phyloP scores from a whole-genome alignment of 2,113 vertebrate genomes.

The Lonchura striata region DNA sequence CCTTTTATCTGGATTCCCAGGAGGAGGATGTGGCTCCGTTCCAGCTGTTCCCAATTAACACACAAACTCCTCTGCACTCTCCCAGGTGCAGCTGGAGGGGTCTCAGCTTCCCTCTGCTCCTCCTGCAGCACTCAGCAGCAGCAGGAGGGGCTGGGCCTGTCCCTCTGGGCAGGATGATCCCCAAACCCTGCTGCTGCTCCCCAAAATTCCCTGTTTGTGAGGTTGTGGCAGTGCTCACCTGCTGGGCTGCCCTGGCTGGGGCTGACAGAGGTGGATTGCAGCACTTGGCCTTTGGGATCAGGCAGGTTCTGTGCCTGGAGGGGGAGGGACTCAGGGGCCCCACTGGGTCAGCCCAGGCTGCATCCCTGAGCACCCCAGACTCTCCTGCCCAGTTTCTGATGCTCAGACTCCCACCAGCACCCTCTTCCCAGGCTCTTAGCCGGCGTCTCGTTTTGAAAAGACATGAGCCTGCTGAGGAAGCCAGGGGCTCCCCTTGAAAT shows the following conservation, averaged over 20 bases:
- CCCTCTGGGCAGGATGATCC: neutral
- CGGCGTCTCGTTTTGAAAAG: too few species aligned
- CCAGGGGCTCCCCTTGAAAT: too few species aligned
- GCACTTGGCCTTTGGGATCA: neutral
- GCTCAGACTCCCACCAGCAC: neutral
- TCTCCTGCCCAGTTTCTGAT: neutral
- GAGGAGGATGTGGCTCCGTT: neutral
- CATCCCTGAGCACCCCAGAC: neutral
- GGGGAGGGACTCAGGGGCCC: neutral
- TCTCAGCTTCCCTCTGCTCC: neutral
- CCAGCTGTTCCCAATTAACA: slow-evolving; percentile 14
- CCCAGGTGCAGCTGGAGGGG: neutral
- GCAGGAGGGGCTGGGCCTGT: neutral
- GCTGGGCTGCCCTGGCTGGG: accelerated
- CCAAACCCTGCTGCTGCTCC: neutral
- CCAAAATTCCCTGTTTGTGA: accelerated
- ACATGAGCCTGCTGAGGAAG: too few species aligned
- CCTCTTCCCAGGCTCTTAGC: accelerated
- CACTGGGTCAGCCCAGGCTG: neutral
- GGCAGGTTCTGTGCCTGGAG: neutral
- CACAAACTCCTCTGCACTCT: neutral
- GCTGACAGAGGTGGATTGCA: accelerated
- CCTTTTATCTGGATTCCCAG: neutral
- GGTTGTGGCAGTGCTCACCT: too few species aligned
- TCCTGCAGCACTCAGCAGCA: neutral